Percentiles rank a stretch among this genome's conserved stretches.
phyloP scores from a whole-genome alignment of 2,113 vertebrate species.

The Atlantisia rogersi region DNA sequence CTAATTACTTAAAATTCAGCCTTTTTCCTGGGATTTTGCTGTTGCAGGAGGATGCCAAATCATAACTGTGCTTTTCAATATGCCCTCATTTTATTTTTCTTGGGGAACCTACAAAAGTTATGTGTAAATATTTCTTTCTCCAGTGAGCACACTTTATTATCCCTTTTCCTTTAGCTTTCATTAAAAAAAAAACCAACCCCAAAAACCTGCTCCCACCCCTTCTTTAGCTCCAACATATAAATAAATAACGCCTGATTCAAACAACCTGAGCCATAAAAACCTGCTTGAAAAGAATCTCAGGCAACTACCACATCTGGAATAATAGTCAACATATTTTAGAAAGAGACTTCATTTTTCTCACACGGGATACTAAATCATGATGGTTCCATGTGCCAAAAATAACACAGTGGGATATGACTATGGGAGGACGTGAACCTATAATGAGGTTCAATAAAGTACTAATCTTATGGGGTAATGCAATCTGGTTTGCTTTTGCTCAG shows the following conservation, averaged over 20 bases:
- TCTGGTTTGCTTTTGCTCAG: constrained; percentile 63
- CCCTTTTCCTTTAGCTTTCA: constrained; percentile 57
- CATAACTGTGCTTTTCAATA: constrained; percentile 18
- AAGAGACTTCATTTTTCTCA: constrained; percentile 65
- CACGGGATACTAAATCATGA: constrained; percentile 54
- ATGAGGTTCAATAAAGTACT: constrained; percentile 62
- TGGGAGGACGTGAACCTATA: constrained; percentile 63
- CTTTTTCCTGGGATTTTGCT: constrained; percentile 46
- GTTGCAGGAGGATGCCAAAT: constrained; percentile 40
- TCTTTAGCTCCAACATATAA: constrained; percentile 54
- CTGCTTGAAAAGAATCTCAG: constrained; percentile 60
- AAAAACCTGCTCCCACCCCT: neutral
- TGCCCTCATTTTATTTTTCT: constrained; percentile 32
- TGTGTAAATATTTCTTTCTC: constrained; percentile 65
- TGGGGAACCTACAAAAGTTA: constrained; percentile 41
- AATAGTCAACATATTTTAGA: constrained; percentile 67
- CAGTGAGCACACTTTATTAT: constrained; percentile 56
- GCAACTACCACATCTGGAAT: constrained; percentile 75
- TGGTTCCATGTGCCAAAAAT: constrained; percentile 59
- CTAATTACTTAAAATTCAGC: constrained; percentile 54
- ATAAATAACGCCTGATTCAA: constrained; percentile 64
- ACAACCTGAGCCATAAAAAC: constrained; percentile 55
- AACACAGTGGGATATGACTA: constrained; percentile 62
- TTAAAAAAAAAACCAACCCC: constrained; percentile 24
- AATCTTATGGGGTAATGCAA: constrained; percentile 50